Conservation (phyloP, 1,140 invertebrate species). For the Heliconius melpomene region DNA sequence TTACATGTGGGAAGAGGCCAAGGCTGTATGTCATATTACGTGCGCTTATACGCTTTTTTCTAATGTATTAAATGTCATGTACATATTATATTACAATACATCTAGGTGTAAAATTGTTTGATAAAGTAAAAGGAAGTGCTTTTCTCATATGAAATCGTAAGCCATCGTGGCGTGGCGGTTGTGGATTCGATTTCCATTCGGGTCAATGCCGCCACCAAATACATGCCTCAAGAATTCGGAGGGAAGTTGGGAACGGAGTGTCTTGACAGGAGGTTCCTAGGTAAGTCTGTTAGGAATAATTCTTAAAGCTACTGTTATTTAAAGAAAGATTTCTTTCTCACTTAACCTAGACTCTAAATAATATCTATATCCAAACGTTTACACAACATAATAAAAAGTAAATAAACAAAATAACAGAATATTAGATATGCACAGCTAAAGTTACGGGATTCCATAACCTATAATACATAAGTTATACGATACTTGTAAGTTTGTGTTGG, state of each 20-base stretch:
- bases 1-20: slow-evolving; percentile 12
- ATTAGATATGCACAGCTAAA: slow-evolving; percentile 12
- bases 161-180: too few species aligned
- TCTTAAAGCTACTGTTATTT: not conserved
- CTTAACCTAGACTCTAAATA: not conserved
- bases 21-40: slow-evolving; percentile 1
- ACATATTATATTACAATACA: not conserved
- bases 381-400: not conserved
- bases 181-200: too few species aligned
- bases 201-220: too few species aligned
- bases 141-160: not conserved
- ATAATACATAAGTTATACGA: not conserved
- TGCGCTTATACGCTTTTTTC: not conserved
- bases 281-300: too few species aligned
- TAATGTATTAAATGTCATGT: not conserved
- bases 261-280: not conserved
- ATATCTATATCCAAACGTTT: not conserved
- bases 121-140: not conserved
- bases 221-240: too few species aligned
- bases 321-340: not conserved
- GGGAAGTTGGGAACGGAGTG: too few species aligned
- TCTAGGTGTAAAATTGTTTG: not conserved
- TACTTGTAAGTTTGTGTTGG: slow-evolving; percentile 4
- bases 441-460: slow-evolving; percentile 9
- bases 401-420: not conserved